Percentiles rank a stretch among this genome's conserved stretches.
These are phyloP conservation scores for Campoplex nolae DNA, from an alignment of 2,888 invertebrate species.

Conservation along the genomic window DNA sequence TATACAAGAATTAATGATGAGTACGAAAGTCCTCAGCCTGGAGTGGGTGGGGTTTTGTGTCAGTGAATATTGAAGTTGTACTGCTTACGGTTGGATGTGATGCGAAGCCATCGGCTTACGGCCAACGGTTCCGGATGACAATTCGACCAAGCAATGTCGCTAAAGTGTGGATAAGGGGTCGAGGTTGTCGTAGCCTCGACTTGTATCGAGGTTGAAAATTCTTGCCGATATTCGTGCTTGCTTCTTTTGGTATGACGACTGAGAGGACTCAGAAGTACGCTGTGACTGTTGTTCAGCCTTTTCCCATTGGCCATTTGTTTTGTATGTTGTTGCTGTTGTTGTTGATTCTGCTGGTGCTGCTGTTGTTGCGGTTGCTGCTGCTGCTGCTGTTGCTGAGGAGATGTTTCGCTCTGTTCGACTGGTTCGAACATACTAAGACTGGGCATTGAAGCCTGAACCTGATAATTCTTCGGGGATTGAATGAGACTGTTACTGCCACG, in stretches of 20 bases:
- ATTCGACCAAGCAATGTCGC: conserved; percentile 83
- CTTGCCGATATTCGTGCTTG: conserved; percentile 79
- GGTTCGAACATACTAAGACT: conserved; percentile 78
- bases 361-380: conserved; percentile 60
- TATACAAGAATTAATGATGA: not conserved
- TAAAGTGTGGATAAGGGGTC: conserved; percentile 80
- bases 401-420: conserved; percentile 75
- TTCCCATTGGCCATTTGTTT: conserved; percentile 79
- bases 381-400: conserved; percentile 49
- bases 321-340: conserved; percentile 67
- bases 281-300: conserved; percentile 75
- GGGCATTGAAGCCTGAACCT: conserved; percentile 77
- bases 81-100: conserved; percentile 83
- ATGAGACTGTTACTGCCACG: conserved; percentile 72
- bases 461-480: conserved; percentile 77
- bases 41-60: conserved; percentile 84
- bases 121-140: conserved; percentile 84
- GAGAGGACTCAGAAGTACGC: conserved; percentile 71
- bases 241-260: conserved; percentile 72
- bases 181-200: conserved; percentile 82
- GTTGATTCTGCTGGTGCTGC: conserved; percentile 53
- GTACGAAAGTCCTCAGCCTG: conserved; percentile 81
- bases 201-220: conserved; percentile 80
- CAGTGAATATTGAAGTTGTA: conserved; percentile 84
- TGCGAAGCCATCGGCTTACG: conserved; percentile 83